These are phyloP conservation scores for Rhogogaster chlorosoma DNA, from an alignment of 2,888 invertebrate genomes.

Conservation along the genomic window DNA sequence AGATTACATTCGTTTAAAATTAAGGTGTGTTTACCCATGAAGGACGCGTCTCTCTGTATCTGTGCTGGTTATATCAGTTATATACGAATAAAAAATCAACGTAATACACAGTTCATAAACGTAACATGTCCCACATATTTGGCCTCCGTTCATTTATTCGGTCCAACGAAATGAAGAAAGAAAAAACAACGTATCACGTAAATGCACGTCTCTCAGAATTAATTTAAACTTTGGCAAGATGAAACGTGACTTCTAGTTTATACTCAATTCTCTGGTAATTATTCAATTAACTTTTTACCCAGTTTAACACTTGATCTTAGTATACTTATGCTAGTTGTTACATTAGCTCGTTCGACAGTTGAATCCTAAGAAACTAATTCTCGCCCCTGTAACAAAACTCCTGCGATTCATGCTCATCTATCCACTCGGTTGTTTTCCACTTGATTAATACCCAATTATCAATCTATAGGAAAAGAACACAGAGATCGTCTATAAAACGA, in stretches of 20 bases:
- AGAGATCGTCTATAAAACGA: not conserved
- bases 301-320: slow-evolving; percentile 12
- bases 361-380: slow-evolving; percentile 1
- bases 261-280: slow-evolving; percentile 27
- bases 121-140: slow-evolving; percentile 12
- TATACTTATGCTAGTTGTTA: not conserved
- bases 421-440: slow-evolving; percentile 54
- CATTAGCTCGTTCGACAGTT: not conserved
- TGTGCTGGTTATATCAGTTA: not conserved
- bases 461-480: not conserved
- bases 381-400: not conserved
- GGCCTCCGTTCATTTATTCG: not conserved
- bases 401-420: not conserved
- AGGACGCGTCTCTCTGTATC: slow-evolving; percentile 8
- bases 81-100: not conserved
- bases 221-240: slow-evolving; percentile 24
- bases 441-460: not conserved
- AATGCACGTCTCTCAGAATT: slow-evolving; percentile 33
- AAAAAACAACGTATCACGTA: not conserved
- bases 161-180: not conserved
- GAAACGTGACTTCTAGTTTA: not conserved
- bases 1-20: slow-evolving; percentile 40
- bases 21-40: slow-evolving; percentile 38
- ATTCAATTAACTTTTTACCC: slow-evolving; percentile 28
- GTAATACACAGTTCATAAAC: not conserved